Percentiles rank a stretch among this genome's conserved stretches.
phyloP scores from a whole-genome alignment of 2,888 invertebrate genomes.

The Tinea pellionella region DNA sequence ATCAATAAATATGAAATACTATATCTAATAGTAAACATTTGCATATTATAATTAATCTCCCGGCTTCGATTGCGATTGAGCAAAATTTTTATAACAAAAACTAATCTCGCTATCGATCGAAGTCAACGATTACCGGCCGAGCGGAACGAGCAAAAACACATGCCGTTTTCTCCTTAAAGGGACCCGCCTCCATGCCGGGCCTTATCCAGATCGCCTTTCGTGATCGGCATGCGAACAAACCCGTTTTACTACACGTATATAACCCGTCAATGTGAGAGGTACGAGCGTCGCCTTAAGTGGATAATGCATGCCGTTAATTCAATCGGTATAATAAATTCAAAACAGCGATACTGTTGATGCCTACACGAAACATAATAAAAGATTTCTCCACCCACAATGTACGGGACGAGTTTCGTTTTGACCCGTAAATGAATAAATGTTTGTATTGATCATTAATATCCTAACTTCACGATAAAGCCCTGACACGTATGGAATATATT shows the following conservation, averaged over 20 bases:
- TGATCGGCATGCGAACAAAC: conserved; percentile 56
- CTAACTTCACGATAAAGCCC: conserved; percentile 12
- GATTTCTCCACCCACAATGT: conserved; percentile 3
- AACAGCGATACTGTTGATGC: not conserved
- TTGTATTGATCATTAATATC: conserved; percentile 5
- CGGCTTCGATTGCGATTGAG: not conserved
- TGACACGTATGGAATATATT: conserved; percentile 23
- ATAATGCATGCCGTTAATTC: conserved; percentile 7
- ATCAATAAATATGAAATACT: not conserved
- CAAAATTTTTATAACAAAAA: not conserved
- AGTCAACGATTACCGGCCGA: conserved; percentile 1
- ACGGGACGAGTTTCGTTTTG: not conserved
- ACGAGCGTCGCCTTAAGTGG: conserved; percentile 8
- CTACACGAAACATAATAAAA: not conserved
- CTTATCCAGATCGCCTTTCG: conserved; percentile 16
- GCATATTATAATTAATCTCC: not conserved
- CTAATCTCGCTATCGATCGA: conserved; percentile 1
- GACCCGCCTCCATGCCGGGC: conserved; percentile 35
- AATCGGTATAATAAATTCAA: conserved; percentile 7
- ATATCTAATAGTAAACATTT: no score
- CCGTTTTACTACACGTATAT: conserved; percentile 27
- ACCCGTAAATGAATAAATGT: conserved; percentile 5
- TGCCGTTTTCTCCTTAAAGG: conserved; percentile 52
- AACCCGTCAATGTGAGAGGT: conserved; percentile 26
- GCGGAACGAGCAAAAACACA: conserved; percentile 38